A percentile compares a stretch with the other conserved stretches of the same genome.
Evolutionary conservation across 2,797 vertebrate species (phyloP).

Genomic region (Pogoniulus pusillus): DNA sequence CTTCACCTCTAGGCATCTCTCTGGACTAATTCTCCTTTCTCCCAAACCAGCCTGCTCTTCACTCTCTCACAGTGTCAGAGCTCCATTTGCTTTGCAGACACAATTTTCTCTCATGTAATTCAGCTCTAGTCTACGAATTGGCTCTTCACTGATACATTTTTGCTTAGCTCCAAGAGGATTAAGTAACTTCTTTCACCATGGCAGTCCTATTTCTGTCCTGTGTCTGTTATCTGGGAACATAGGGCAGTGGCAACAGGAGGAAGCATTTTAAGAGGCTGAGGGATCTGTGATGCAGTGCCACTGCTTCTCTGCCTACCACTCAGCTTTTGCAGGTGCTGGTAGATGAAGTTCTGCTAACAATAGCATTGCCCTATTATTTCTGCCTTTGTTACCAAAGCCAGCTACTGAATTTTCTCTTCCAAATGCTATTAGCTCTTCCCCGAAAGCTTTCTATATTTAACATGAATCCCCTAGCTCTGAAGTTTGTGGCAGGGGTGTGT

Average conservation of each 20-base stretch:
- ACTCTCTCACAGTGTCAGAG: background rate
- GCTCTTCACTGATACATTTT: conserved; percentile 47
- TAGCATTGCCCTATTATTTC: conserved; percentile 13
- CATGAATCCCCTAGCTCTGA: background rate
- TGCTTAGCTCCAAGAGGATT: conserved; percentile 55
- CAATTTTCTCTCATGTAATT: conserved; percentile 31
- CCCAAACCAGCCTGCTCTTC: background rate
- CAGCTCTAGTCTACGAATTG: conserved; percentile 40
- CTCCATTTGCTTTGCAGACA: conserved; percentile 45
- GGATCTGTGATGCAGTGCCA: background rate
- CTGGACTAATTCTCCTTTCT: background rate
- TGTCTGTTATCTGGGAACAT: conserved; percentile 57
- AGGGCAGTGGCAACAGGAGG: conserved; percentile 4
- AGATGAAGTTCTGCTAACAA: conserved; percentile 63
- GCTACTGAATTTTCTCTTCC: conserved; percentile 22
- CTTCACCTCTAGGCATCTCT: background rate
- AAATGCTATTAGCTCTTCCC: conserved; percentile 6
- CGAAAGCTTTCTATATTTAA: conserved; percentile 37
- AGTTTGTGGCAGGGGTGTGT: background rate
- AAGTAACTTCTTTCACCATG: conserved; percentile 56
- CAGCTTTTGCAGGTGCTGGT: background rate
- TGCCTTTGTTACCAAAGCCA: conserved; percentile 36
- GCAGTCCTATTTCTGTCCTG: conserved; percentile 61
- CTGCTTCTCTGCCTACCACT: background rate
- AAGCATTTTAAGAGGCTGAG: background rate